Evolutionary conservation across 2,888 invertebrate species (phyloP).

Genomic region (Ormyrus pomaceus): DNA sequence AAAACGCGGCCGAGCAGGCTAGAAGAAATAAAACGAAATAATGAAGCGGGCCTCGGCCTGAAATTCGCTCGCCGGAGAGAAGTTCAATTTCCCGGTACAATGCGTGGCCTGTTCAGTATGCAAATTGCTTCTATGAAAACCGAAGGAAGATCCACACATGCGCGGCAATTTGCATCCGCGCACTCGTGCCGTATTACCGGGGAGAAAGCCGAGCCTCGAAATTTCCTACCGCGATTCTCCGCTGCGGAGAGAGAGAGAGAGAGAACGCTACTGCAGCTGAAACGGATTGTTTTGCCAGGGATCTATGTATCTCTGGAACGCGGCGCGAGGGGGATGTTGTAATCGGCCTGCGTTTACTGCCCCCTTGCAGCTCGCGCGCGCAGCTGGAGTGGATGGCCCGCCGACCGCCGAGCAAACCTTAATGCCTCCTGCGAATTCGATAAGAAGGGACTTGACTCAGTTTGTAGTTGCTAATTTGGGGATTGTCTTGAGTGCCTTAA

Average conservation of each 20-base stretch:
- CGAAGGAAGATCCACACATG: constrained; percentile 55
- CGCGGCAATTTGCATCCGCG: constrained; percentile 38
- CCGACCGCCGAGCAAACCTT: constrained; percentile 33
- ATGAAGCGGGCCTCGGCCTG: constrained; percentile 58
- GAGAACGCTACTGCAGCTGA: constrained; percentile 3
- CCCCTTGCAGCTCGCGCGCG: not conserved
- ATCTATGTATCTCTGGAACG: not conserved
- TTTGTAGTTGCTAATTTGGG: constrained; percentile 33
- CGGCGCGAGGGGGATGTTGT: constrained; percentile 10
- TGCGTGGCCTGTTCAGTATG: constrained; percentile 63
- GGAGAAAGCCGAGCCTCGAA: not conserved
- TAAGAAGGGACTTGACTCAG: constrained; percentile 20
- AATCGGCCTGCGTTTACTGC: constrained; percentile 22
- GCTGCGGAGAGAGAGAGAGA: too few relatives aligned
- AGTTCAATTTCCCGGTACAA: constrained; percentile 66
- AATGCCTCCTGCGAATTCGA: constrained; percentile 35
- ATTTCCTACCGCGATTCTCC: not conserved
- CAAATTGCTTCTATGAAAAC: constrained; percentile 67
- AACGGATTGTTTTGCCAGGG: constrained; percentile 39
- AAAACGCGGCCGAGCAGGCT: not conserved
- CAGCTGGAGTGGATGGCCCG: constrained; percentile 7
- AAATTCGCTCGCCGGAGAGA: constrained; percentile 48
- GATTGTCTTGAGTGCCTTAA: constrained; percentile 17
- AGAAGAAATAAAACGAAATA: constrained; percentile 53
- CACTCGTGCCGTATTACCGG: not conserved